Conservation (phyloP, 2,113 vertebrate species). For the Struthio camelus region DNA sequence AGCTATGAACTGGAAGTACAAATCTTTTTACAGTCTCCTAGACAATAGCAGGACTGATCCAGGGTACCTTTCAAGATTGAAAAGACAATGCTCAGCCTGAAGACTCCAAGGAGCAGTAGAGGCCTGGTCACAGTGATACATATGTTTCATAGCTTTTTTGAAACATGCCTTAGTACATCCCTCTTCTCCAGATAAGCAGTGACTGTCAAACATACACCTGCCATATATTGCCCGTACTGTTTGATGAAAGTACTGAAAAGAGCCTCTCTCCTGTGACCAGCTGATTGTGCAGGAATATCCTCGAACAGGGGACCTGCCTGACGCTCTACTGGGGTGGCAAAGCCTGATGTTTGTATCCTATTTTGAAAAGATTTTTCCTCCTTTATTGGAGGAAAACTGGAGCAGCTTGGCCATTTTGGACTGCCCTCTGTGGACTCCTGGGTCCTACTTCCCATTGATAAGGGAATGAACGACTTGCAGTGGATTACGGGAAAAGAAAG, state of each 20-base stretch:
- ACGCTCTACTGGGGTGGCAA: background rate
- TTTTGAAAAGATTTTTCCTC: background rate
- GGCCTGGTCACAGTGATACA: background rate
- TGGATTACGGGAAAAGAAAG: background rate
- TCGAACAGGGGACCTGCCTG: background rate
- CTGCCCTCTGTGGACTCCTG: background rate
- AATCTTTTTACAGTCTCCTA: background rate
- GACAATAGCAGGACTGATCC: background rate
- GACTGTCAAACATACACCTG: accelerated
- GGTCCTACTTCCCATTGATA: background rate
- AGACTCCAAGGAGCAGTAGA: background rate
- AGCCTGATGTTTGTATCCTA: background rate
- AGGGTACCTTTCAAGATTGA: background rate
- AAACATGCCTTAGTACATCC: background rate
- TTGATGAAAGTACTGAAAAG: background rate
- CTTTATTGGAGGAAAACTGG: background rate
- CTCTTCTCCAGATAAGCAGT: background rate
- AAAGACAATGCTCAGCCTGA: background rate
- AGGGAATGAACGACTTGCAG: background rate
- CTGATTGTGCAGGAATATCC: background rate
- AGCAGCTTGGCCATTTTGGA: background rate
- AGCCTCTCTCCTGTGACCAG: background rate
- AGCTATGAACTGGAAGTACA: background rate
- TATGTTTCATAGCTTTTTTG: background rate
- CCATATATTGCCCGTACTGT: background rate